A percentile compares a stretch with the other conserved stretches of the same genome.
Evolutionary conservation across 2,797 vertebrate genomes (phyloP).

Genomic region (Girardinus metallicus): DNA sequence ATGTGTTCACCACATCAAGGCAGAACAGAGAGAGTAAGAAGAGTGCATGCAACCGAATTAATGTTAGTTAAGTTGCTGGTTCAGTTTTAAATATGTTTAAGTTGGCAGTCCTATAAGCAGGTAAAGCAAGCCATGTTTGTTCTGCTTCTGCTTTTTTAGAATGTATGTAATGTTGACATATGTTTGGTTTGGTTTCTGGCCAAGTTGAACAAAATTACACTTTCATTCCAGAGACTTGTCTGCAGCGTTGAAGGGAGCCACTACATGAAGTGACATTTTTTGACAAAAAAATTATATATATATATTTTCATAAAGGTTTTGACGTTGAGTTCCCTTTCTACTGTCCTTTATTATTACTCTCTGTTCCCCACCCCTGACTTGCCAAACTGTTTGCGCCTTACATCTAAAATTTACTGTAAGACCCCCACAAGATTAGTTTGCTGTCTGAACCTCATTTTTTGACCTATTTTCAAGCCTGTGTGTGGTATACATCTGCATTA

Average conservation of each 20-base stretch:
- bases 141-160: not conserved
- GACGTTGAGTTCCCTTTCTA: not conserved
- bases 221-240: not conserved
- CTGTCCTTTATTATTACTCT: not conserved
- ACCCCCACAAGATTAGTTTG: not conserved
- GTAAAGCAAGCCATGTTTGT: not conserved
- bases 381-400: not conserved
- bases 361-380: not conserved
- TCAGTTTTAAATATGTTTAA: not conserved
- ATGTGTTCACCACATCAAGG: not conserved
- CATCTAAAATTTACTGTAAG: not conserved
- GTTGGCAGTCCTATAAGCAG: not conserved
- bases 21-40: not conserved
- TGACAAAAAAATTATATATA: not conserved
- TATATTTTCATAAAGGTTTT: not conserved
- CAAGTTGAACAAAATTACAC: not conserved
- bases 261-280: not conserved
- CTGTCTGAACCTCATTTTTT: not conserved
- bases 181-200: not conserved
- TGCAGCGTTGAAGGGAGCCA: not conserved
- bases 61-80: not conserved
- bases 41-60: not conserved
- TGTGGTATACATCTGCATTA: not conserved
- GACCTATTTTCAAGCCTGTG: not conserved
- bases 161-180: not conserved